Conservation (phyloP, 2,888 invertebrate genomes). For the Mythimna vitellina region DNA sequence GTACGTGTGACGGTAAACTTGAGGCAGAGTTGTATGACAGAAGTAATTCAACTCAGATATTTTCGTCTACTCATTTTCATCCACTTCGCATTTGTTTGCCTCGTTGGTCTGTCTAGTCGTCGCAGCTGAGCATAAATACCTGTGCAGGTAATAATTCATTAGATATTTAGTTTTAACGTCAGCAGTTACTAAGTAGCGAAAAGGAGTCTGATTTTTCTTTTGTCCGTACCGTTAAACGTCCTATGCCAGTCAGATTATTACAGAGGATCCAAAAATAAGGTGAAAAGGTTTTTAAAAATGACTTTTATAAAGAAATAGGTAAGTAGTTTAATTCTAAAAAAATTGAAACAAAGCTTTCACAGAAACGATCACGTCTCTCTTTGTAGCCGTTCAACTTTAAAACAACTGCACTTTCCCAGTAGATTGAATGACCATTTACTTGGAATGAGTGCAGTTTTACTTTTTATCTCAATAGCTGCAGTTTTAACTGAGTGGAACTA, state of each 20-base stretch:
- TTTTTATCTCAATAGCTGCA: constrained; percentile 63
- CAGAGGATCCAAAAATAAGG: not conserved
- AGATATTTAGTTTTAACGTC: not conserved
- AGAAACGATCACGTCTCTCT: constrained; percentile 39
- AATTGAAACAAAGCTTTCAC: constrained; percentile 28
- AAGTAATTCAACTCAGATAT: not conserved
- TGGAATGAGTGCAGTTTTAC: constrained; percentile 61
- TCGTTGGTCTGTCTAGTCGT: not conserved
- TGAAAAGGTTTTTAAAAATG: not conserved
- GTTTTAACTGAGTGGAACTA: constrained; percentile 47
- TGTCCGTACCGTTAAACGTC: no score
- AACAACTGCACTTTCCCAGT: constrained; percentile 61
- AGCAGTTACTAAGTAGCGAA: no score
- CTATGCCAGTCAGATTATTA: not conserved
- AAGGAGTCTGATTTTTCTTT: not conserved
- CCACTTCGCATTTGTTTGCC: not conserved
- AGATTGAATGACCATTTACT: constrained; percentile 60
- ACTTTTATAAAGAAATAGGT: not conserved
- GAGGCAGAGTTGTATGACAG: not conserved
- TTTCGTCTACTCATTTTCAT: not conserved
- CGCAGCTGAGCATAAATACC: no score
- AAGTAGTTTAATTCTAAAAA: constrained; percentile 13
- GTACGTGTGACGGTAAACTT: not conserved
- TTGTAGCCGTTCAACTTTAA: constrained; percentile 51
- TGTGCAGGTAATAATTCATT: no score